Evolutionary conservation across 1,140 invertebrate genomes (phyloP), one percentile per base, ranked within the genome.

Genomic region (Venturia canescens): DNA sequence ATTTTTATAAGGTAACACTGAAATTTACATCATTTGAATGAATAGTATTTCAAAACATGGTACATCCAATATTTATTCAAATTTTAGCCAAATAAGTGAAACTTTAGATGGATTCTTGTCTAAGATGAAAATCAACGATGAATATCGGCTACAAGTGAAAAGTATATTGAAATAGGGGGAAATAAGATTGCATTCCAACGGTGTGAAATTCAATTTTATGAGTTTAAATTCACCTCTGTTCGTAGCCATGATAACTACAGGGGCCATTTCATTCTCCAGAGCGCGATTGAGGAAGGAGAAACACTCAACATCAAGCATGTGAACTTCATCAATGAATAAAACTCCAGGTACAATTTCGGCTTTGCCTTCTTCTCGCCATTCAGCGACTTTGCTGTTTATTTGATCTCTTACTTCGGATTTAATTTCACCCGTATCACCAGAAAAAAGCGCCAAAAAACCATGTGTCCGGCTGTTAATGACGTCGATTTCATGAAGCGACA

Each of bases 311-410:
- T 99, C 99, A 81, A 99, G 92, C 98, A 99, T 99, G 88, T 99
- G 99, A 0, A 96, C 95, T 92, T 98, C 97, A 86, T 98, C 97
- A 85, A 98, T 96, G 84, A 98, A 98, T 0, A 98, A 91, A 16
- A 98, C 98, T 0, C 98, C 98, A 0, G 98, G 98, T 82, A 99
- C 97, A 85, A 99, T 99, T 92, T 99, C 98, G 0, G 99, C 98
- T 90, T 99, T 99, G 0, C 98, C 98, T 91, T 99, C 99, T 92
- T 99, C 99, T 71, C 98, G 93, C 99, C 99, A 99, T 92, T 99
- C 99, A 0, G 97, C 96, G 2, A 97, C 96, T 92, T 99, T 99
- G n/a, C 95, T 94, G 89, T 99, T 99, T 84, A 99, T 99, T 92
- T 99, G 98, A 87, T 99, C 98, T 48, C 99, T 93, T 0, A 99